Evolutionary conservation across 2,797 vertebrate genomes (phyloP), one percentile per base, ranked within the genome.

Genomic region (Amblyraja radiata): DNA sequence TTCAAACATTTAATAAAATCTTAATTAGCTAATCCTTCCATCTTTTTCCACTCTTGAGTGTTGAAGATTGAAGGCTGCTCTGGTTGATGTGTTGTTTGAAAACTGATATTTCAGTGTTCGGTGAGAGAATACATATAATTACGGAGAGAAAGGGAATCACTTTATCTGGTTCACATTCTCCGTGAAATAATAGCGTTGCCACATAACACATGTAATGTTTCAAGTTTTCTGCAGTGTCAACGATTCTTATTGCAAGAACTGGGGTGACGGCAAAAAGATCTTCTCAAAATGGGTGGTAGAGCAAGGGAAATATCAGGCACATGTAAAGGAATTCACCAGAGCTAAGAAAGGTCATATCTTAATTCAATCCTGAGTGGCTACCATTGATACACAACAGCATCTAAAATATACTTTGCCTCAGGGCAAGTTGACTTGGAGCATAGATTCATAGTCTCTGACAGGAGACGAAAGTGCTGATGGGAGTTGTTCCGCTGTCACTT

Each of bases 381-480:
- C 36, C 21, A 74, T 46, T 74, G 36, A 54, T 74, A 73, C 68
- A 46, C 65, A 91, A 61, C 54, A 13, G 68, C 68, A 54, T 36
- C 90, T 73, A 28, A 54, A 74, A 91, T 91, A 8, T 74, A 54
- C n/a, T 39, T 91, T 74, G 71, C 90, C 90, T 91, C 39, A 25
- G 90, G 90, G 71, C 90, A 92, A 18, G 39, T 58, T 74, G 90
- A 74, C 71, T 74, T 54, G 23, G 73, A 73, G 46, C 39, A n/a
- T 11, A 54, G 3, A 74, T 46, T 91, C 9, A 74, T 25, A 73
- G 58, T 65, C 16, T 90, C 65, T 90, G 88, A 90, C 88, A 90
- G 88, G 88, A 73, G 68, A 90, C 46, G 88, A 73, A 46, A 90
- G 65, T 39, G 32, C 65, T 90, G 88, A 73, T 46, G 88, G 36